A percentile compares a stretch with the other conserved stretches of the same genome.
Evolutionary conservation across 2,888 invertebrate species (phyloP).

Genomic region (Zhuqinia jingwanae): DNA sequence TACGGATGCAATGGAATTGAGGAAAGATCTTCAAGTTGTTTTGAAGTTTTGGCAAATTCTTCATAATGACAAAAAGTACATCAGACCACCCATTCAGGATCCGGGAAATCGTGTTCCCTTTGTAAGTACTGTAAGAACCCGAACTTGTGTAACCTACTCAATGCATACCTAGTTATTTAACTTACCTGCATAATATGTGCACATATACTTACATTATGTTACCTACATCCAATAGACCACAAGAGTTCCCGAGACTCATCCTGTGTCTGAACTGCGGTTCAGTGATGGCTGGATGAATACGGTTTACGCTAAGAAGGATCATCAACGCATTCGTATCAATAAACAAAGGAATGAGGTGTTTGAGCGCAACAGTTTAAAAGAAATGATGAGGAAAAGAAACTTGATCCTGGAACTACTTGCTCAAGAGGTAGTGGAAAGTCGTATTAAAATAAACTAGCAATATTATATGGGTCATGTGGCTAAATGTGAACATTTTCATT

Average conservation of each 20-base stretch:
- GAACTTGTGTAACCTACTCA: too few relatives aligned
- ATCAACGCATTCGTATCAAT: conserved; percentile 72
- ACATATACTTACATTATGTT: too few relatives aligned
- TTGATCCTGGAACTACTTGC: conserved; percentile 95
- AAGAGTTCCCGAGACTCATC: conserved; percentile 42
- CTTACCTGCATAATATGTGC: too few relatives aligned
- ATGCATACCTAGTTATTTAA: too few relatives aligned
- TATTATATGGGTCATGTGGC: too few relatives aligned
- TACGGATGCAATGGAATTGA: conserved; percentile 88
- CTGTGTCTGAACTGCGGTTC: conserved; percentile 76
- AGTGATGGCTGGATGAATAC: conserved; percentile 89
- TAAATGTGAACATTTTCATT: too few relatives aligned
- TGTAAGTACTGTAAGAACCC: conserved; percentile 80
- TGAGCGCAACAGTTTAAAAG: conserved; percentile 86
- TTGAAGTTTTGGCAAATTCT: conserved; percentile 98
- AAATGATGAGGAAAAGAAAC: conserved; percentile 96
- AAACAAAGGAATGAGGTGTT: conserved; percentile 77
- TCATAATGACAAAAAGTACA: conserved; percentile 95
- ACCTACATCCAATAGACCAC: too few relatives aligned
- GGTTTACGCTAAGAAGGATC: conserved; percentile 74
- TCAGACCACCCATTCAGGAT: conserved; percentile 69
- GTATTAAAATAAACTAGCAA: too few relatives aligned
- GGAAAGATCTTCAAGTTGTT: conserved; percentile 94
- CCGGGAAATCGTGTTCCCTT: conserved; percentile 40
- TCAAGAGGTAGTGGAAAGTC: conserved; percentile 76